A percentile compares a stretch with the other conserved stretches of the same genome.
Conservation (phyloP, 2,888 invertebrate genomes). For the Diaphora mendica region DNA sequence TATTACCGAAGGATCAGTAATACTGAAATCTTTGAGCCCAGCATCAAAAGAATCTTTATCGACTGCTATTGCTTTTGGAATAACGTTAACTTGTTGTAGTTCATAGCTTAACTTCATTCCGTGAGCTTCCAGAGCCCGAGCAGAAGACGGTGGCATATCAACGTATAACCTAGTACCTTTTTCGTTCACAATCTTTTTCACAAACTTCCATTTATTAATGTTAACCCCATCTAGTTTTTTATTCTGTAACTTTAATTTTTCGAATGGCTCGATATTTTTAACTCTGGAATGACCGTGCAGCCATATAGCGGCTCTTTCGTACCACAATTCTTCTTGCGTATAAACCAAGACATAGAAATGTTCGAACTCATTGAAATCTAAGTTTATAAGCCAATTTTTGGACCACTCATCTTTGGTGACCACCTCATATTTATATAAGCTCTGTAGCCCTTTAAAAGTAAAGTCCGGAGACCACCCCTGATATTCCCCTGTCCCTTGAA, state of each 20-base stretch:
- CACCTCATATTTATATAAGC: conserved; percentile 68
- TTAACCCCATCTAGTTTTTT: conserved; percentile 63
- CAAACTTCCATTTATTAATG: conserved; percentile 77
- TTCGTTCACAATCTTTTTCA: conserved; percentile 70
- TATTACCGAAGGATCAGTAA: conserved; percentile 48
- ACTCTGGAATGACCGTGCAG: conserved; percentile 75
- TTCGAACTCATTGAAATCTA: conserved; percentile 69
- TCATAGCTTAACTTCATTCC: conserved; percentile 79
- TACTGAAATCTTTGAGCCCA: conserved; percentile 63
- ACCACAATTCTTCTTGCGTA: conserved; percentile 78
- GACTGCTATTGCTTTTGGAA: conserved; percentile 73
- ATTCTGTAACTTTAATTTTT: conserved; percentile 76
- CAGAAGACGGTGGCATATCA: conserved; percentile 77
- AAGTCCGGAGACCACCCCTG: conserved; percentile 72
- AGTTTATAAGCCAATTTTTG: conserved; percentile 69
- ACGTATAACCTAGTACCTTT: conserved; percentile 78
- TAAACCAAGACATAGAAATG: conserved; percentile 73
- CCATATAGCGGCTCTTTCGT: conserved; percentile 79
- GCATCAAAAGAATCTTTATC: conserved; percentile 76
- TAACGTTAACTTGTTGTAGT: conserved; percentile 77
- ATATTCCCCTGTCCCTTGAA: conserved; percentile 57
- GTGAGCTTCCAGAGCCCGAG: conserved; percentile 69
- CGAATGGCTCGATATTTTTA: conserved; percentile 65
- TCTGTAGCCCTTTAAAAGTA: conserved; percentile 72
- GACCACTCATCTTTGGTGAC: conserved; percentile 66